These are phyloP conservation scores for Ellobius talpinus DNA, from an alignment of 2,113 vertebrate genomes.

Conservation along the genomic window DNA sequence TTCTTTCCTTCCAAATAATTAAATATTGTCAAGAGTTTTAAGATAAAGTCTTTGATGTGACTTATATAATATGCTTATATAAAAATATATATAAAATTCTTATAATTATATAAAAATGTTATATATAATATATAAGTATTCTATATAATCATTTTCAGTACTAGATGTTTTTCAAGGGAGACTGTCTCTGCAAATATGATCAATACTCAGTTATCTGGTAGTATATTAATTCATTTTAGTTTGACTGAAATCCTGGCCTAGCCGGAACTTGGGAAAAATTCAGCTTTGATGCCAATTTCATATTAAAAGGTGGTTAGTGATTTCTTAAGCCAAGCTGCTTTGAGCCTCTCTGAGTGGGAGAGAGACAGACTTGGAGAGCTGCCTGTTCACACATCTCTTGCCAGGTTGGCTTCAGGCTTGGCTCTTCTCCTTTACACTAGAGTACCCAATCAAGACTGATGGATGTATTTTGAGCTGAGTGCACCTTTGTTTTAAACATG, in stretches of 20 bases:
- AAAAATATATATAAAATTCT: too few relatives aligned
- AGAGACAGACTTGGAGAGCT: not conserved
- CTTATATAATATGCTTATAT: not conserved
- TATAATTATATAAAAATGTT: not conserved
- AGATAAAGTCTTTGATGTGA: not conserved
- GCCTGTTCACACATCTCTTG: not conserved
- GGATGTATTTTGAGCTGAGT: not conserved
- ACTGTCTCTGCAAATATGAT: not conserved
- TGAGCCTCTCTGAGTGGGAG: not conserved
- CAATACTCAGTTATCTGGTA: not conserved
- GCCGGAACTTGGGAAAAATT: constrained; percentile 4
- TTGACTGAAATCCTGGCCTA: constrained; percentile 1
- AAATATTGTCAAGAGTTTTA: constrained; percentile 59
- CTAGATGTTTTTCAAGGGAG: constrained; percentile 37
- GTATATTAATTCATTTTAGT: constrained; percentile 36
- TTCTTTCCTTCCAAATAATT: constrained; percentile 29
- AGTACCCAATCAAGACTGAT: not conserved
- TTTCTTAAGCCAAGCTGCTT: not conserved
- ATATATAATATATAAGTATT: not conserved
- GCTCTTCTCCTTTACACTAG: not conserved
- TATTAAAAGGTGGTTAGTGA: constrained; percentile 12
- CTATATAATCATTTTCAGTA: constrained; percentile 26
- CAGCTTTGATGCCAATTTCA: not conserved
- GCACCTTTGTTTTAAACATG: constrained; percentile 10
- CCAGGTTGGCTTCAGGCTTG: not conserved